These are phyloP conservation scores for Ptilodon capucinus DNA, from an alignment of 2,888 invertebrate genomes.

Conservation along the genomic window DNA sequence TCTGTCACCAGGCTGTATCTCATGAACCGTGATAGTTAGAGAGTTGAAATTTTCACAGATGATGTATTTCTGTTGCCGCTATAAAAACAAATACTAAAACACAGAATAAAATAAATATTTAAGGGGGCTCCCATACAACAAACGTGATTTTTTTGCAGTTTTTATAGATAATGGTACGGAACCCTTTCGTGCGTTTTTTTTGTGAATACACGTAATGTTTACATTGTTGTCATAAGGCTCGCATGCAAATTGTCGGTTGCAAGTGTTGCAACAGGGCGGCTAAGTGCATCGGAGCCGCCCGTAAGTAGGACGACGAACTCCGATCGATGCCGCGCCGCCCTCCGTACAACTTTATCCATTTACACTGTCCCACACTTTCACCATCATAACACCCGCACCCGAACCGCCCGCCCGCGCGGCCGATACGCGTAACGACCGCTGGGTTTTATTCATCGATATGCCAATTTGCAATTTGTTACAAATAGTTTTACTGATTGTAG, in stretches of 20 bases:
- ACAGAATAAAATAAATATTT: too few relatives aligned
- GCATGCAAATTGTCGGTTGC: slow-evolving; percentile 58
- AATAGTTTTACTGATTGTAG: background rate
- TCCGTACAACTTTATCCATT: slow-evolving; percentile 78
- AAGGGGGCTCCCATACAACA: too few relatives aligned
- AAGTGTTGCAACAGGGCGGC: slow-evolving; percentile 58
- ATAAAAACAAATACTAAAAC: too few relatives aligned
- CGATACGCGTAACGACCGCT: slow-evolving; percentile 26
- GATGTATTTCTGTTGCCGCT: too few relatives aligned
- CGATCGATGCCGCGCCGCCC: slow-evolving; percentile 77
- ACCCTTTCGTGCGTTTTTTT: too few relatives aligned
- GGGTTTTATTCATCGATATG: slow-evolving; percentile 12
- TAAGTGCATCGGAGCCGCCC: slow-evolving; percentile 72
- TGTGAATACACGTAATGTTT: slow-evolving; percentile 12
- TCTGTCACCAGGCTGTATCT: too few relatives aligned
- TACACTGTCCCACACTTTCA: slow-evolving; percentile 73
- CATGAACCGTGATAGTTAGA: too few relatives aligned
- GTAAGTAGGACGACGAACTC: slow-evolving; percentile 82
- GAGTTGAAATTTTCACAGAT: too few relatives aligned
- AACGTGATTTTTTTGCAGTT: too few relatives aligned
- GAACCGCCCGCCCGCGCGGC: slow-evolving; percentile 28
- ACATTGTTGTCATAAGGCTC: slow-evolving; percentile 5
- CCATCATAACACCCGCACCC: slow-evolving; percentile 65
- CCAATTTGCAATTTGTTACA: slow-evolving; percentile 5
- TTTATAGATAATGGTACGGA: too few relatives aligned